Percentiles rank a stretch among this genome's conserved stretches.
phyloP scores from a whole-genome alignment of 1,140 invertebrate species.

The Diuraphis noxia region DNA sequence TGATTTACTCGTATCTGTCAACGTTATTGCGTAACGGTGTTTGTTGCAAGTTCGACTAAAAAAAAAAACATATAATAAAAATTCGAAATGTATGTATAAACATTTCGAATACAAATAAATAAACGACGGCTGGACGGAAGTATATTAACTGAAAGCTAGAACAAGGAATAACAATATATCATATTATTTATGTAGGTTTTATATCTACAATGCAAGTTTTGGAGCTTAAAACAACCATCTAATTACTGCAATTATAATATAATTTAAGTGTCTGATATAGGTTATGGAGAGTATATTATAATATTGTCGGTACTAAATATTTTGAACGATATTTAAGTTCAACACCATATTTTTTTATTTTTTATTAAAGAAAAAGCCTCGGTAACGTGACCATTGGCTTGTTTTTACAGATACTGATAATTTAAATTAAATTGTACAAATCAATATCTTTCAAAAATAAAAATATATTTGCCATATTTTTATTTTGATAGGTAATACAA shows the following conservation, averaged over 20 bases:
- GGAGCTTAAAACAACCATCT: neutral
- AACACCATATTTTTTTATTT: too few species aligned
- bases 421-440: too few species aligned
- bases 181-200: neutral
- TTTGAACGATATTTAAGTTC: neutral
- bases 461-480: too few species aligned
- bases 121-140: neutral
- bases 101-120: neutral
- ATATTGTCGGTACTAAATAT: neutral
- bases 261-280: neutral
- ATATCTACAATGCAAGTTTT: neutral
- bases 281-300: neutral
- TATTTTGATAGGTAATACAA: too few species aligned
- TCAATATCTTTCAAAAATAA: too few species aligned
- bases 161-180: neutral
- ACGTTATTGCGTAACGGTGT: neutral
- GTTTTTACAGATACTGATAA: too few species aligned
- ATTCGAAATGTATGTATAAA: neutral
- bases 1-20: conserved; percentile 22
- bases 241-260: too few species aligned
- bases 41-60: neutral
- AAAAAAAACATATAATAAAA: neutral
- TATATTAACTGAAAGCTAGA: neutral
- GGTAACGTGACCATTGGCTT: too few species aligned
- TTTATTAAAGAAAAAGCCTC: too few species aligned